Conservation (phyloP, 2,888 invertebrate genomes). For the Harpalus rubripes region DNA sequence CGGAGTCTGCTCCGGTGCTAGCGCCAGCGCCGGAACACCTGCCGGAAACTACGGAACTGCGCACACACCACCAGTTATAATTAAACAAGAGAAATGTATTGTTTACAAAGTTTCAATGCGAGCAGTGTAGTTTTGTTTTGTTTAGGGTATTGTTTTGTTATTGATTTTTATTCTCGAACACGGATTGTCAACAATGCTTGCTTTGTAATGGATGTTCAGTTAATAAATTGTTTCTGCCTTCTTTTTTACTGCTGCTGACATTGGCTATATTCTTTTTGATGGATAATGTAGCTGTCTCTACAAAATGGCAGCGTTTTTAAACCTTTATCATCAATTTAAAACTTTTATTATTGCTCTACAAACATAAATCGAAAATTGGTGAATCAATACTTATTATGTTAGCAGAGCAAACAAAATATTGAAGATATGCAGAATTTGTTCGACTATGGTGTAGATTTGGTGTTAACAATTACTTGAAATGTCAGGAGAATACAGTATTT, state of each 20-base stretch:
- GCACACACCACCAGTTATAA: neutral
- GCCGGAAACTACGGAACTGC: conserved; percentile 8
- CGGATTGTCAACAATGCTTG: neutral
- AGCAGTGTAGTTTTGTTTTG: neutral
- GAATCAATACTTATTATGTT: no score
- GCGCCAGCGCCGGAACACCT: conserved; percentile 8
- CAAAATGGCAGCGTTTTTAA: neutral
- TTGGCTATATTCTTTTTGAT: neutral
- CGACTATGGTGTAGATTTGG: no score
- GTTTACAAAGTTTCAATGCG: conserved; percentile 5
- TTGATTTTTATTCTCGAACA: neutral
- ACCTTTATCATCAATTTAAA: neutral
- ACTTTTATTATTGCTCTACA: neutral
- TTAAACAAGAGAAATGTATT: conserved; percentile 3
- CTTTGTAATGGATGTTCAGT: neutral
- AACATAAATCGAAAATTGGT: neutral
- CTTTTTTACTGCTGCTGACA: conserved; percentile 1
- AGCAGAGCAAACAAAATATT: no score
- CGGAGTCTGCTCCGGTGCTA: conserved; percentile 12
- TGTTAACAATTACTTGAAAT: no score
- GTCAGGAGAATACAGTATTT: no score
- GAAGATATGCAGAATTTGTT: no score
- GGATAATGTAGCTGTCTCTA: neutral
- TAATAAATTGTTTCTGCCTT: neutral
- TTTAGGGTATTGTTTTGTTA: neutral